Evolutionary conservation across 2,797 vertebrate genomes (phyloP).

Genomic region (Microhierax caerulescens): DNA sequence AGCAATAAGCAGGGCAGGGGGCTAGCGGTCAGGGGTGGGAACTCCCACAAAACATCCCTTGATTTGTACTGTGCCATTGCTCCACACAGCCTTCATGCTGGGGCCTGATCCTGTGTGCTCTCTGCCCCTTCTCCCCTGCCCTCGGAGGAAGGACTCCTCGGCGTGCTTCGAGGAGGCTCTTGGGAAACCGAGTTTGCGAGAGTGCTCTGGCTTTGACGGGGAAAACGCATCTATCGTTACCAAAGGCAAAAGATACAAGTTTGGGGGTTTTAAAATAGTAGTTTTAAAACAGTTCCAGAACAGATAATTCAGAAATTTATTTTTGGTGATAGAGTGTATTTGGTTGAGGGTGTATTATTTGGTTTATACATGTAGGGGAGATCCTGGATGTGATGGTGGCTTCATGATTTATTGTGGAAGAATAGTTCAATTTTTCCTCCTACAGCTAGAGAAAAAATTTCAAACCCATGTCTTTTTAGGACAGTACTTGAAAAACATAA

Average conservation of each 20-base stretch:
- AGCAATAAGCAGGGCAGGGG: not conserved
- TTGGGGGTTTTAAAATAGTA: rapidly evolving
- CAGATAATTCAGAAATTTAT: not conserved
- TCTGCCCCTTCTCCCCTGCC: not conserved
- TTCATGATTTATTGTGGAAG: not conserved
- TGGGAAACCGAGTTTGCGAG: not conserved
- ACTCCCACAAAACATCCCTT: too few relatives aligned
- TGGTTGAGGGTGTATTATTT: not conserved
- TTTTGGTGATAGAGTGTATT: not conserved
- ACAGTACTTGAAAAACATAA: not conserved
- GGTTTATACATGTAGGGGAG: rapidly evolving
- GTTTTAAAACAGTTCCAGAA: not conserved
- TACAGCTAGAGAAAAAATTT: not conserved
- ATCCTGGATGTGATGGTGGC: not conserved
- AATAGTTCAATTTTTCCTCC: not conserved
- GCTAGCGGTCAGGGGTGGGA: not conserved
- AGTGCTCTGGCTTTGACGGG: not conserved
- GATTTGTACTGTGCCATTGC: not conserved
- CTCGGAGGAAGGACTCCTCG: rapidly evolving
- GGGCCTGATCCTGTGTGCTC: not conserved
- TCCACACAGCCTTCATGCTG: not conserved
- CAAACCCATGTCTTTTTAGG: not conserved
- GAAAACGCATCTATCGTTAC: rapidly evolving
- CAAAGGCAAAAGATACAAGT: not conserved
- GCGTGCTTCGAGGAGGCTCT: rapidly evolving